Conservation (phyloP, 2,888 invertebrate genomes). For the Mythimna impura region DNA sequence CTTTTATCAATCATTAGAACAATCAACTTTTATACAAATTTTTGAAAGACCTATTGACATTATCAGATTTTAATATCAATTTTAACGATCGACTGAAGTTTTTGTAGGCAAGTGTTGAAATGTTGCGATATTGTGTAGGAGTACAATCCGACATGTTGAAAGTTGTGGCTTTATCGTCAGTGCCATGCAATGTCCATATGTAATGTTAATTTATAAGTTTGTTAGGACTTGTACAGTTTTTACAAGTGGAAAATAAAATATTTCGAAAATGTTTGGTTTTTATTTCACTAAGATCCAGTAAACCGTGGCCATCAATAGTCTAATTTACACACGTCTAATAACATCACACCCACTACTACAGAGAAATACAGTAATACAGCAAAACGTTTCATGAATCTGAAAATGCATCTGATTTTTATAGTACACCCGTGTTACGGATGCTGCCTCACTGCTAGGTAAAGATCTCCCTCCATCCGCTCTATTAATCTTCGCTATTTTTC, state of each 20-base stretch:
- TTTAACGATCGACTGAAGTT: conserved; percentile 75
- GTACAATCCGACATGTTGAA: conserved; percentile 71
- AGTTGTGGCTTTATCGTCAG: conserved; percentile 79
- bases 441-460: too few species aligned
- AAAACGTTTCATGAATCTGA: not conserved
- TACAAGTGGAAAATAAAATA: conserved; percentile 90
- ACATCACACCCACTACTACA: not conserved
- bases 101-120: conserved; percentile 71
- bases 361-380: not conserved
- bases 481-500: too few species aligned
- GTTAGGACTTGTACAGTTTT: conserved; percentile 91
- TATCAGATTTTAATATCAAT: conserved; percentile 65
- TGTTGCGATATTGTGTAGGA: conserved; percentile 72
- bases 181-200: conserved; percentile 91
- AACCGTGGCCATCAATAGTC: too few species aligned
- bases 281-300: conserved; percentile 60
- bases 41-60: conserved; percentile 60
- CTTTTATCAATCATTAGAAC: conserved; percentile 55
- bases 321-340: not conserved
- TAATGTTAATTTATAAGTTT: conserved; percentile 89
- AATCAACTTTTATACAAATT: conserved; percentile 61
- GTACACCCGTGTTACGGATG: too few species aligned
- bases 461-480: too few species aligned
- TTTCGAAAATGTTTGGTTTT: conserved; percentile 83
- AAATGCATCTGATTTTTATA: too few species aligned